Evolutionary conservation across 1,140 invertebrate genomes (phyloP).

Genomic region (Archivesica marissinica): DNA sequence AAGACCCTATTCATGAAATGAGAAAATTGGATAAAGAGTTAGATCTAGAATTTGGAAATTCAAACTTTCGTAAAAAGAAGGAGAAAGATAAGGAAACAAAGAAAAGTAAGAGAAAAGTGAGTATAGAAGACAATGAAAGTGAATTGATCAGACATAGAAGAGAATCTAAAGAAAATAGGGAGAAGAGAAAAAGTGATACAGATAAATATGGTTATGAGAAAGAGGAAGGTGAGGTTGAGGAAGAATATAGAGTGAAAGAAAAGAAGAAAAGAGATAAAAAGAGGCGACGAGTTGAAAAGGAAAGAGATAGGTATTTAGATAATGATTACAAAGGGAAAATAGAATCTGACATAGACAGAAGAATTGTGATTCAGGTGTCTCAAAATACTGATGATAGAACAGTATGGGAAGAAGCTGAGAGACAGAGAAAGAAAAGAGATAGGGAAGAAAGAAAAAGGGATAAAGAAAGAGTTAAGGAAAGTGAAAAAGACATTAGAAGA

Average conservation of each 20-base stretch:
- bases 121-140: constrained; percentile 44
- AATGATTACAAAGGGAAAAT: not conserved
- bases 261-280: constrained; percentile 45
- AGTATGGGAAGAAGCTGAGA: constrained; percentile 52
- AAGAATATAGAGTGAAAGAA: constrained; percentile 39
- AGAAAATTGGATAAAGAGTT: constrained; percentile 58
- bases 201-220: constrained; percentile 35
- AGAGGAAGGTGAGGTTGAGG: constrained; percentile 51
- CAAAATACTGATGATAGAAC: constrained; percentile 55
- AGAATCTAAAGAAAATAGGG: constrained; percentile 40
- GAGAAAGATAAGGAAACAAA: constrained; percentile 29
- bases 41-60: constrained; percentile 46
- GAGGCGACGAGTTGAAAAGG: constrained; percentile 40
- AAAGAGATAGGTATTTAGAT: constrained; percentile 16
- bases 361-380: constrained; percentile 53
- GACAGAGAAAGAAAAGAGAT: constrained; percentile 49
- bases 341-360: constrained; percentile 46
- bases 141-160: constrained; percentile 17
- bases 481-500: constrained; percentile 48
- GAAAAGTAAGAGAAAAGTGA: constrained; percentile 52
- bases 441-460: constrained; percentile 59
- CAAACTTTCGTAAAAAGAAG: constrained; percentile 49
- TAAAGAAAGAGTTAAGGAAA: constrained; percentile 51
- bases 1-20: constrained; percentile 62
- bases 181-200: not conserved